Percentiles rank a stretch among this genome's conserved stretches.
Evolutionary conservation across 2,888 invertebrate genomes (phyloP).

Genomic region (Amphipoea oculea): DNA sequence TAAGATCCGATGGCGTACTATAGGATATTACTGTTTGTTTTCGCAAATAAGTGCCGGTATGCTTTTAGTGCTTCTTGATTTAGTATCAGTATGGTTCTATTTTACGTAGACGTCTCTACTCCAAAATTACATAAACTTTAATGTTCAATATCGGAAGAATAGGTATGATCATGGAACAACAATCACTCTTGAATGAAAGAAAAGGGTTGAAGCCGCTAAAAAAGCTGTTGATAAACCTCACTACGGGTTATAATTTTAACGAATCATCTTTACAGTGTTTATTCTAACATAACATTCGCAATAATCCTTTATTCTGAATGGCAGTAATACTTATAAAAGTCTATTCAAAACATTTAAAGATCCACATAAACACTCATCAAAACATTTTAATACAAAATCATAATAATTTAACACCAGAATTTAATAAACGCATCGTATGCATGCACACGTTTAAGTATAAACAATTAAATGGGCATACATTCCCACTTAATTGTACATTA

Average conservation of each 20-base stretch:
- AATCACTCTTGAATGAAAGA: not conserved
- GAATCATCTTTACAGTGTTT: not conserved
- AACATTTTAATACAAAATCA: slow-evolving; percentile 19
- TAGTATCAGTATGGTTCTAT: slow-evolving; percentile 3
- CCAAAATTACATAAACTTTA: not conserved
- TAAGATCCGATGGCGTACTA: slow-evolving; percentile 55
- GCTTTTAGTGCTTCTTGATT: slow-evolving; percentile 19
- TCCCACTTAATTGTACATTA: slow-evolving; percentile 51
- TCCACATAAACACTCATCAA: slow-evolving; percentile 15
- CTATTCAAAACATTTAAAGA: not conserved
- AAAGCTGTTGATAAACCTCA: not conserved
- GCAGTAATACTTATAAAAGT: not conserved
- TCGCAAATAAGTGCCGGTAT: slow-evolving; percentile 14
- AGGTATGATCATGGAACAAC: not conserved
- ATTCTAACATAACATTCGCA: not conserved
- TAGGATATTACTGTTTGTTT: slow-evolving; percentile 49
- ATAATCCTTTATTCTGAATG: no score
- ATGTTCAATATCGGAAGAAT: not conserved
- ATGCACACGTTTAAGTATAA: slow-evolving; percentile 32
- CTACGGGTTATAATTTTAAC: not conserved
- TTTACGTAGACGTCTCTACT: not conserved
- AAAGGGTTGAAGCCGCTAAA: not conserved
- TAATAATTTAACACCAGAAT: slow-evolving; percentile 20
- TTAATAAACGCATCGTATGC: slow-evolving; percentile 35
- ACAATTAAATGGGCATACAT: slow-evolving; percentile 43